phyloP scores from a whole-genome alignment of 2,888 invertebrate genomes.

The Xestia ashworthii region DNA sequence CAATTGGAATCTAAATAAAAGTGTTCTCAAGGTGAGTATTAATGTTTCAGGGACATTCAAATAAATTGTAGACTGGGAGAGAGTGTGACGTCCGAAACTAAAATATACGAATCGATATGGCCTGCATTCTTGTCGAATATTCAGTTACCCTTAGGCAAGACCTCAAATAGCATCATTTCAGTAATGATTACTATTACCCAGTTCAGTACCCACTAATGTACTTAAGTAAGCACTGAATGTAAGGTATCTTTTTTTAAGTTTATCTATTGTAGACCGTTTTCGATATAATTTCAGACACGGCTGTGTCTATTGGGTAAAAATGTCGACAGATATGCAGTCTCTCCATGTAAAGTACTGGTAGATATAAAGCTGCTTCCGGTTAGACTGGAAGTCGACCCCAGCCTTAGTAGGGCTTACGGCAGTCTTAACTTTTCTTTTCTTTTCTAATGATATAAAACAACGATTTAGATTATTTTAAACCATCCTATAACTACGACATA shows the following conservation, averaged over 20 bases:
- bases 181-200: not conserved
- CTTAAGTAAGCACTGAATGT: not conserved
- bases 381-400: not conserved
- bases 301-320: not conserved
- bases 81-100: not conserved
- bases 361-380: not conserved
- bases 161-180: not conserved
- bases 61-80: slow-evolving; percentile 8
- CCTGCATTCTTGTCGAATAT: not conserved
- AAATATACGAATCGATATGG: not conserved
- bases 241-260: not conserved
- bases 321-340: too few relatives aligned
- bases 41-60: not conserved
- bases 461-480: not conserved
- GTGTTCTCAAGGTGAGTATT: not conserved
- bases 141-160: not conserved
- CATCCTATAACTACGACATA: not conserved
- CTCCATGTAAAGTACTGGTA: not conserved
- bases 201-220: not conserved
- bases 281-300: not conserved
- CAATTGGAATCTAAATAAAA: not conserved
- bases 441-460: not conserved
- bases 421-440: not conserved
- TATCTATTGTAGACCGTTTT: not conserved
- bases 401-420: not conserved